Evolutionary conservation across 2,113 vertebrate genomes (phyloP), one percentile per base, ranked within the genome.

Genomic region (Sorex araneus): DNA sequence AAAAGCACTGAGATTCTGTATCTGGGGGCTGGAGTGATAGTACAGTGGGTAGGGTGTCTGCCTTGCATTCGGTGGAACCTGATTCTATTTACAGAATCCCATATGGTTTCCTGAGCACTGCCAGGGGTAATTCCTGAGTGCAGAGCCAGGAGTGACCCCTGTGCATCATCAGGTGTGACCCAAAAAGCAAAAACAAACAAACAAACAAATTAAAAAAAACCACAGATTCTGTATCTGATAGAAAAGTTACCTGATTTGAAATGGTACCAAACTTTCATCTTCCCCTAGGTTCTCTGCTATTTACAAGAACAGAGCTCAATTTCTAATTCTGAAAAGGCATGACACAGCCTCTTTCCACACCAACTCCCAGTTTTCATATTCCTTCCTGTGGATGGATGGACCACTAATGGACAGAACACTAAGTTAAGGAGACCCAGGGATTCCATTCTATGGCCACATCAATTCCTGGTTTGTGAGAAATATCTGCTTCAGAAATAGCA

Each of bases 1-100:
- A 74, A 94, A 67, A 97, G 96, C 86, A 94, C 76, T n/a, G 82
- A 67, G 81, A 97, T 94, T 8, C 4, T 88, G 30, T 30, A 95
- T 84, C 54, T 91, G 92, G n/a, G n/a, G n/a, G n/a, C n/a, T n/a
- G n/a, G n/a, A n/a, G n/a, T n/a, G n/a, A n/a, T n/a, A n/a, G n/a
- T n/a, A n/a, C n/a, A n/a, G n/a, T n/a, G n/a, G n/a, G n/a, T n/a
- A n/a, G n/a, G n/a, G n/a, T n/a, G n/a, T n/a, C n/a, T n/a, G n/a
- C n/a, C n/a, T n/a, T n/a, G n/a, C n/a, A n/a, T n/a, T n/a, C n/a
- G n/a, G n/a, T n/a, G n/a, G n/a, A n/a, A n/a, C n/a, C n/a, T n/a
- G n/a, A n/a, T n/a, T n/a, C n/a, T n/a, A n/a, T n/a, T n/a, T n/a
- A n/a, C n/a, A n/a, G n/a, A n/a, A n/a, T n/a, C n/a, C n/a, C n/a